Evolutionary conservation across 2,113 vertebrate genomes (phyloP).

Genomic region (Aegotheles bennettii): DNA sequence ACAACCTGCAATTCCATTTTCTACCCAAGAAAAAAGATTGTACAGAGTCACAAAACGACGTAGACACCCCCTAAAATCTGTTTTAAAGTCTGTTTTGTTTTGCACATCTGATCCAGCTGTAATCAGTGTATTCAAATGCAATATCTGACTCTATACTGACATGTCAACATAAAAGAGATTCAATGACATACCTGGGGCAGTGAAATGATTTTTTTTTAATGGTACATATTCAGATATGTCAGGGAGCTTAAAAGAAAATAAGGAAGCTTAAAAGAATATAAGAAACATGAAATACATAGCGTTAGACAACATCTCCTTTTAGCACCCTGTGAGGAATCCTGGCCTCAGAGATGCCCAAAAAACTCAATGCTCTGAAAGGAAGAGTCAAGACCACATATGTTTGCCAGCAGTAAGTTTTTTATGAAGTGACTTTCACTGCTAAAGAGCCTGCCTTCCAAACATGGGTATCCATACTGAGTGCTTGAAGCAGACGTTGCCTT

Average conservation of each 20-base stretch:
- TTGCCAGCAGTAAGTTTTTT: not conserved
- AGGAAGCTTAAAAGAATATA: not conserved
- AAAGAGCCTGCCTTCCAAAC: not conserved
- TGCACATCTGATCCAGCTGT: not conserved
- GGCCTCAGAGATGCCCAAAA: not conserved
- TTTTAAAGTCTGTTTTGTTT: not conserved
- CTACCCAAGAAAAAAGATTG: not conserved
- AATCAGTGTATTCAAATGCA: not conserved
- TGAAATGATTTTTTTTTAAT: not conserved
- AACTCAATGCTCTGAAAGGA: not conserved
- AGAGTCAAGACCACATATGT: accelerated
- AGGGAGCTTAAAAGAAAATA: too few species aligned
- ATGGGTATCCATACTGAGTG: not conserved
- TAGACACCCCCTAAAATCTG: not conserved
- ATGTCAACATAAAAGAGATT: not conserved
- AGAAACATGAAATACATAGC: not conserved
- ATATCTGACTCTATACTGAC: not conserved
- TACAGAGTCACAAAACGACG: not conserved
- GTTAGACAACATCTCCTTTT: not conserved
- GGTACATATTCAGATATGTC: not conserved
- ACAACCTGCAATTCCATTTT: not conserved
- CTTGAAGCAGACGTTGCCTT: not conserved
- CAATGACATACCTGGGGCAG: not conserved
- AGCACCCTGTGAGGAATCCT: not conserved
- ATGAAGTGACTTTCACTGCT: not conserved